phyloP scores from a whole-genome alignment of 2,113 vertebrate species.

The Thryonomys swinderianus region DNA sequence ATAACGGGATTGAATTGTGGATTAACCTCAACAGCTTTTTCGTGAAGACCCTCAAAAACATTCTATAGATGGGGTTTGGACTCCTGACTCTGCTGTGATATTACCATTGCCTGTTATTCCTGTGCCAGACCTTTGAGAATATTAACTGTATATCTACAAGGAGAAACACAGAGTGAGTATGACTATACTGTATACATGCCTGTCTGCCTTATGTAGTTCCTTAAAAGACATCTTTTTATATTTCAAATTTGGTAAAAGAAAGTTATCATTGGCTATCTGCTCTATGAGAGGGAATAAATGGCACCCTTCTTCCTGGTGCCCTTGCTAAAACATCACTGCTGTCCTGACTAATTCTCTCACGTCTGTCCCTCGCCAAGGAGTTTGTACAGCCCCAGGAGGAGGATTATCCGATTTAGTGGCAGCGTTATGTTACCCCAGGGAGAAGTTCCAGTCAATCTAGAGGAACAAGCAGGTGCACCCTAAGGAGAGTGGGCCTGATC shows the following conservation, averaged over 20 bases:
- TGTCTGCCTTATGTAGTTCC: not conserved
- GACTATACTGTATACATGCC: not conserved
- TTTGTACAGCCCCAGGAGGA: not conserved
- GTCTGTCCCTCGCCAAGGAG: slow-evolving; percentile 38
- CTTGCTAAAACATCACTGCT: not conserved
- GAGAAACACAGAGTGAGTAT: not conserved
- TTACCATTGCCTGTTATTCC: not conserved
- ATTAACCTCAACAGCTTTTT: not conserved
- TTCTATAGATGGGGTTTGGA: not conserved
- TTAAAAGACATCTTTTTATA: slow-evolving; percentile 38
- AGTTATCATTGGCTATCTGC: slow-evolving; percentile 7
- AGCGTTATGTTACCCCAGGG: not conserved
- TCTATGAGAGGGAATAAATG: not conserved
- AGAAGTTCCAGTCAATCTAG: not conserved
- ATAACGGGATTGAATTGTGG: not conserved
- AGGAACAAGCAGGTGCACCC: not conserved
- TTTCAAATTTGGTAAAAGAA: slow-evolving; percentile 41
- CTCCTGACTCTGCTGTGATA: not conserved
- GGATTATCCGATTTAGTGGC: not conserved
- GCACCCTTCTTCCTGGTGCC: not conserved
- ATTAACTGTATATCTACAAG: not conserved
- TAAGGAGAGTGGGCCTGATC: not conserved
- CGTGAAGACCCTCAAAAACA: not conserved
- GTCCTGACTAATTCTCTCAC: slow-evolving; percentile 35
- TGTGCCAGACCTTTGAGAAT: slow-evolving; percentile 33